Evolutionary conservation across 2,113 vertebrate species (phyloP), one percentile per base, ranked within the genome.

Genomic region (Pollimyrus isidori): DNA sequence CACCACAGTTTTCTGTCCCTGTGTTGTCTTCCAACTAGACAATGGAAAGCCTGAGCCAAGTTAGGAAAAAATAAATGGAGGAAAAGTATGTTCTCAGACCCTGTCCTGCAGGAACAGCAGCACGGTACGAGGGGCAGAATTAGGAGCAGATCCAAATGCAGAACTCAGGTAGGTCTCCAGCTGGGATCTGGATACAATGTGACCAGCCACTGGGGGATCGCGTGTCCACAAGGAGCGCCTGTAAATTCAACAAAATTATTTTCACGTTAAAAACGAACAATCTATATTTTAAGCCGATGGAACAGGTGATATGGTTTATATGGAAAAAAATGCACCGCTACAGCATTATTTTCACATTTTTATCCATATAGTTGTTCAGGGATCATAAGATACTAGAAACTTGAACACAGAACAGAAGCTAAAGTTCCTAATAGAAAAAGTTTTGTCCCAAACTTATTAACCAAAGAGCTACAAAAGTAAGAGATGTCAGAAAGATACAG

Each of bases 31-130:
- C 84, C 13, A 17, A 52, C 23, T 42, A 4, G n/a, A 42, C 56
- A 39, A 52, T 17, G 23, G 4, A 56, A 39, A 52, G 26, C 26
- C 50, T 39, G 48, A 19, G 49, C 21, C 3, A 86, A 86, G 19
- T 86, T 23, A 23, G 56, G 30, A 35, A 87, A 35, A 52, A 30
- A 52, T 26, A 10, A 50, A 11, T 50, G 42, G 42, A 45, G 7
- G 7, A 76, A 15, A 87, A 39, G 49, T 35, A 17, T 53, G 26
- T 56, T 7, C 17, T 35, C 49, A 56, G 1, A 98, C 97, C 96
- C 97, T 96, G 90, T 97, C 97, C 91, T 98, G 96, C 69, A 95
- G 94, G 91, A 98, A 97, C 5, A 98, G 89, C 90, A 98, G 92
- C 89, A 97, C 95, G 0, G 95, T 98, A 88, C 93, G 95, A 56